phyloP scores from a whole-genome alignment of 2,113 vertebrate species.

The Plestiodon gilberti region DNA sequence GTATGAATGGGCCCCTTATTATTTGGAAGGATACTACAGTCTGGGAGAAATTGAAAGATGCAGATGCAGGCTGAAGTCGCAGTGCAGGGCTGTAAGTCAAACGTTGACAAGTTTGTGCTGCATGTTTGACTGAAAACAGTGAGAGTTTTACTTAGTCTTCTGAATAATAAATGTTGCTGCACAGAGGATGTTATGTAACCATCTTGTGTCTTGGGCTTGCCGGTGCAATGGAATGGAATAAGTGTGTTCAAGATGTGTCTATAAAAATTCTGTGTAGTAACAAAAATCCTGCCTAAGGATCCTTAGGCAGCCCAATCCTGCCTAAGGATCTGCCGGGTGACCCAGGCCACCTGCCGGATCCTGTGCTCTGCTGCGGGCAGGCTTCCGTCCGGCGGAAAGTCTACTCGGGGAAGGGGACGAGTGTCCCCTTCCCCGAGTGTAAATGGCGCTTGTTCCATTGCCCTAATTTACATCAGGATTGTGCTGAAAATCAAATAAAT shows the following conservation, averaged over 20 bases:
- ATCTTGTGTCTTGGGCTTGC: neutral
- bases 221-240: neutral
- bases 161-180: slow-evolving; percentile 21
- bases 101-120: neutral
- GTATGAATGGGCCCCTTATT: neutral
- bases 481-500: neutral
- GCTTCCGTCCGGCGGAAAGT: no score
- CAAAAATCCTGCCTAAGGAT: no score
- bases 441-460: no score
- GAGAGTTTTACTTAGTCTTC: slow-evolving; percentile 11
- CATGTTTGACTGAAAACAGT: slow-evolving; percentile 12
- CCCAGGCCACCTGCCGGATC: no score
- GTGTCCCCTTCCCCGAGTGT: no score
- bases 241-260: neutral
- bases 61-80: neutral
- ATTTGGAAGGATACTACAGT: neutral
- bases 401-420: no score
- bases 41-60: neutral
- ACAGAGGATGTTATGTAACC: neutral
- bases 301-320: no score
- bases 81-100: neutral
- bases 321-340: no score
- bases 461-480: no score
- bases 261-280: neutral
- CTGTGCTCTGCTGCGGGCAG: no score